Evolutionary conservation across 2,113 vertebrate genomes (phyloP), one percentile per base, ranked within the genome.

Genomic region (Petroica traversi): DNA sequence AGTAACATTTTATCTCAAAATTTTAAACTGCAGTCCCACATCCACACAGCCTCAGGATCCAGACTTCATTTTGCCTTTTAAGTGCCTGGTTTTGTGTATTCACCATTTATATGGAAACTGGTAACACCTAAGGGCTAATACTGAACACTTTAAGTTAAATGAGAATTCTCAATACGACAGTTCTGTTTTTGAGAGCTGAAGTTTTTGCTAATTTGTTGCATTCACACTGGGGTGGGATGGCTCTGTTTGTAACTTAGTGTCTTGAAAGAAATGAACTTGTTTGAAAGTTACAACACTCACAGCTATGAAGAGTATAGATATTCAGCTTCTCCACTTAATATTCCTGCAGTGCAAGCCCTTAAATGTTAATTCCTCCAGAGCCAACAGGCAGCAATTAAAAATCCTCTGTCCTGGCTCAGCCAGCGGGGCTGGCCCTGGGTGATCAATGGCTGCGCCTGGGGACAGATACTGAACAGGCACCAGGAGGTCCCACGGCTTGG

Each of bases 41-140:
- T 7, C 38, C 24, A 19, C 24, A 20, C 1, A 83, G 54, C 29
- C 26, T 58, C 81, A 20, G 22, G 14, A 63, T 57, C 23, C 34
- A 41, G 10, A 45, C 18, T 64, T 46, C 4, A 5, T 71, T 86
- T 64, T 36, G 8, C 62, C 62, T 63, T 48, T 33, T 25, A 33
- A 75, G 33, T 6, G 26, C 17, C 24, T 59, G 28, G 17, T 28
- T 58, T 28, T 25, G 7, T 11, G 9, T 4, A 3, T 14, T 46
- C 40, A n/a, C 24, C 67, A 29, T 12, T 14, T 4, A 33, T 1
- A 6, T 6, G 14, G n/a, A 55, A 83, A 76, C 43, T 0, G 0
- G 1, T 22, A 54, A 41, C 8, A 62, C 38, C 12, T 20, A 28
- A 52, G 6, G 8, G 17, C 51, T 75, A 93, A 64, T 8, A 29